phyloP scores from a whole-genome alignment of 2,113 vertebrate species.

The Actenoides lindsayi region DNA sequence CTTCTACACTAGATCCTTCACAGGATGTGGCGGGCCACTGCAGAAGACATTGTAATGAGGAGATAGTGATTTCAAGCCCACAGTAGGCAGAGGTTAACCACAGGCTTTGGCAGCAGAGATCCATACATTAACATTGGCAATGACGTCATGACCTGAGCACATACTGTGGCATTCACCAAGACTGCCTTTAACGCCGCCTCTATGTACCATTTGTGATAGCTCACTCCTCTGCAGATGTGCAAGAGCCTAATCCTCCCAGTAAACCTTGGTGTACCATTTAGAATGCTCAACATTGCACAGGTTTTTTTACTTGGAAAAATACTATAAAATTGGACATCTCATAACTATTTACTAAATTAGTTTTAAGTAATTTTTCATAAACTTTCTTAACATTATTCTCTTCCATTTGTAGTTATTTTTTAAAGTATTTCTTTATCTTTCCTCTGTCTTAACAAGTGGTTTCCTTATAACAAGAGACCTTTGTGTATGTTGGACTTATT shows the following conservation, averaged over 20 bases:
- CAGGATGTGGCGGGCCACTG: neutral
- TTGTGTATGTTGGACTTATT: neutral
- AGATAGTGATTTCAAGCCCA: neutral
- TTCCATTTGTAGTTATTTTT: neutral
- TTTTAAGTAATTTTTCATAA: neutral
- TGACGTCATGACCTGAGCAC: accelerated
- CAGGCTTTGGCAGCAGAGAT: neutral
- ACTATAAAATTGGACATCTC: neutral
- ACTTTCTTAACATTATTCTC: neutral
- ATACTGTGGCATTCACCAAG: accelerated
- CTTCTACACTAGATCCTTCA: accelerated
- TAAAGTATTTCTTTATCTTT: neutral
- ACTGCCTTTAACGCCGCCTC: neutral
- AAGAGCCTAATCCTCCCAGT: neutral
- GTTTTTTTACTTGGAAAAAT: neutral
- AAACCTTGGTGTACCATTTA: neutral
- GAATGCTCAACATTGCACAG: neutral
- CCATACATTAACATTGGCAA: accelerated
- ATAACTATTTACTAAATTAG: neutral
- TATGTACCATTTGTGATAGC: neutral
- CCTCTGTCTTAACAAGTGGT: neutral
- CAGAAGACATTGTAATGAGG: accelerated
- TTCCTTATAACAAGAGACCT: neutral
- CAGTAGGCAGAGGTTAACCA: neutral
- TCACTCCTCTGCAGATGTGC: accelerated